Base-by-base conservation (phyloP, 2,113 vertebrate species). In the Callionymus lyra region DNA sequence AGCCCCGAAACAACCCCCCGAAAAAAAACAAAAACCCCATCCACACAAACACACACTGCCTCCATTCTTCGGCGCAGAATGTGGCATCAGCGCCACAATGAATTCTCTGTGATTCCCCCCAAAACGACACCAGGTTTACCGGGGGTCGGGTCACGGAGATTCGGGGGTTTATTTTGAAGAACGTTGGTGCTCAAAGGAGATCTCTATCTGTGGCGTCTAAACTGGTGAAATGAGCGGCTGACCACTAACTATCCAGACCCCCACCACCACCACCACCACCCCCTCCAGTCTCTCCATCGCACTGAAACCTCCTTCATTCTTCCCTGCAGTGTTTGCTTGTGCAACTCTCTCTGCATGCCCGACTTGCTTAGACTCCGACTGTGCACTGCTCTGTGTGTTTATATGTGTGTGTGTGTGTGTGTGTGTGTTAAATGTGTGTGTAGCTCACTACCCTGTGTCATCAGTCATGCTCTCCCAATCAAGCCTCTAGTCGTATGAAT, bases 381-480 rank as follows among this genome's bases (percentile, higher is more conserved):
- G 53, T 68, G 59, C 53, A 47, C 63, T 56, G 62, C 43, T 52
- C 33, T 40, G 63, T 77, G 72, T 74, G 44, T 63, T 56, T 67
- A 16, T 45, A 32, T 4, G 44, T 33, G 34, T n/a, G 44, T 32
- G 32, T 33, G 12, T 45, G 44, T 17, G 3, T 45, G 31, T 2
- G 15, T 18, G 43, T 14, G 31, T 33, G 14, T n/a, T 39, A 59
- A 75, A 68, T 72, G 43, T 61, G 62, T 67, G 65, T 77, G 67
- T 58, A 51, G 49, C 56, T 53, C 57, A 58, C 55, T 52, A 42
- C 62, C 61, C 49, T 60, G 47, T 68, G 61, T 73, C 74, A 74
- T 72, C 70, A 64, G 53, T 79, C 76, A 79, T 72, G 79, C 71
- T 63, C 58, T 72, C 71, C 67, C 67, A 72, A 76, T 81, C 74